Base-by-base conservation (phyloP, 2,113 vertebrate genomes). In the Leucoraja erinaceus region DNA sequence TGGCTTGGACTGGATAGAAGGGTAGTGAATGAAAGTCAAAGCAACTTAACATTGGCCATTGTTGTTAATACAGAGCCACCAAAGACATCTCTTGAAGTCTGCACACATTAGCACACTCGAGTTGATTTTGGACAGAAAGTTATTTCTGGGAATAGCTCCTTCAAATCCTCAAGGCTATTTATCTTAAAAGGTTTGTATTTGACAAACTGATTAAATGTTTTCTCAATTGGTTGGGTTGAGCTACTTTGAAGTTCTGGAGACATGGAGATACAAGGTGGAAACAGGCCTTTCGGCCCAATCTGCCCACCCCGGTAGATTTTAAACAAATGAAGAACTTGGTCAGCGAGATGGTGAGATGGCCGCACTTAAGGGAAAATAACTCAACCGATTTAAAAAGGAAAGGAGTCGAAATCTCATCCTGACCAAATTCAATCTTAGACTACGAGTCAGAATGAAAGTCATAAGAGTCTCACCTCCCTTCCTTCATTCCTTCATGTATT, bases 181-280 rank as follows among this genome's bases (percentile, higher is more conserved):
- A 88, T 61, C 59, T 88, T 66, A 31, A 88, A 61, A 88, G 28
- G 1, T 28, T n/a, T 86, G 56, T 61, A 25, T 56, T 16, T 61
- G 28, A n/a, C 25, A n/a, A 86, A 16, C 81, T 86, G 81, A 61
- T 61, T 86, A 61, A 86, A 86, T 59, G 81, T 10, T 86, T 86
- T 86, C 28, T 14, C 81, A 86, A 4, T 86, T 61, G 81, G 11
- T 22, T 86, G 81, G 25, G 11, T 25, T n/a, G 28, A n/a, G 28
- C 81, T 38, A 14, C 56, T n/a, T 86, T 86, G 81, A 86, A 86
- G 20, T 61, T 5, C 81, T 14, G 22, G 74, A 61, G 25, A 22
- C 79, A 86, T 47, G 38, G 38, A 47, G 38, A 47, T 3, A 47
- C 38, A 47, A 47, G 1, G 38, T 47, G 38, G 38, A 47, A 47